phyloP scores from a whole-genome alignment of 2,113 vertebrate species.

The Platanista minor region DNA sequence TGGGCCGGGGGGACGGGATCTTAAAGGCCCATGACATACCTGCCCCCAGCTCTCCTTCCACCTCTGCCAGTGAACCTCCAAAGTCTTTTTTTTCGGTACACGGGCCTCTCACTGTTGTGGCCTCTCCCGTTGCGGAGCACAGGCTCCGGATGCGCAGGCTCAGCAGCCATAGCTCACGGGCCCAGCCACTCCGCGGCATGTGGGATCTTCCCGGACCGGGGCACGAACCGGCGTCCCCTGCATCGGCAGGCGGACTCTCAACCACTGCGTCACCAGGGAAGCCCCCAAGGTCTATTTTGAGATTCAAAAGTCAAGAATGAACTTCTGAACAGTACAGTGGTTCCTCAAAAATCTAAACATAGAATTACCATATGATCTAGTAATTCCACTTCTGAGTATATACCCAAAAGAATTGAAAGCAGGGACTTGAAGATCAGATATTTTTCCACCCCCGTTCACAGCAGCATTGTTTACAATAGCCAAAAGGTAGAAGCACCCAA shows the following conservation, averaged over 20 bases:
- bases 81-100: too few relatives aligned
- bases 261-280: too few relatives aligned
- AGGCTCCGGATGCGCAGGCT: too few relatives aligned
- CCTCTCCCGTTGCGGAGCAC: too few relatives aligned
- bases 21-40: rapidly evolving
- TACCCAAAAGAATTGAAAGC: rapidly evolving
- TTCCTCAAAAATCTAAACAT: background rate
- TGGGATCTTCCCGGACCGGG: too few relatives aligned
- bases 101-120: too few relatives aligned
- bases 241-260: too few relatives aligned
- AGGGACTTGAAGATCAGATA: rapidly evolving
- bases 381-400: rapidly evolving
- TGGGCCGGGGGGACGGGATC: rapidly evolving
- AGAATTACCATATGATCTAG: rapidly evolving
- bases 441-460: rapidly evolving
- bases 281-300: background rate
- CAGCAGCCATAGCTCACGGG: too few relatives aligned
- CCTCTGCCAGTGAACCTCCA: rapidly evolving
- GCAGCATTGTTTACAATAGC: rapidly evolving
- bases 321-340: background rate
- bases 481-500: rapidly evolving
- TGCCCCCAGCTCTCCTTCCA: background rate
- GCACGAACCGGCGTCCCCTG: too few relatives aligned
- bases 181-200: too few relatives aligned
- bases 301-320: background rate